phyloP scores from a whole-genome alignment of 2,888 invertebrate genomes.

The Tridacna crocea region DNA sequence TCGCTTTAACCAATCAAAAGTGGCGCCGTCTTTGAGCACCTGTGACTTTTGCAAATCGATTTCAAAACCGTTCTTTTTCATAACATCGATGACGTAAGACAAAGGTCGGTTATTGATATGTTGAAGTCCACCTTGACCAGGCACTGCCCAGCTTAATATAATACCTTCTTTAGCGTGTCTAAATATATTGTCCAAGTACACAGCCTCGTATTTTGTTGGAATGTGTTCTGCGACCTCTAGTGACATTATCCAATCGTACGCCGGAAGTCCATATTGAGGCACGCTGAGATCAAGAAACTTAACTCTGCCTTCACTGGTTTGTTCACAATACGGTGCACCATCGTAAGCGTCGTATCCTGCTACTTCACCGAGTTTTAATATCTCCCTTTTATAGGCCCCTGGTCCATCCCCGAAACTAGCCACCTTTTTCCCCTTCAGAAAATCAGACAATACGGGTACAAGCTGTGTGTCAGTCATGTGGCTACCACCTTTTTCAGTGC shows the following conservation, averaged over 20 bases:
- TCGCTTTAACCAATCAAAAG: conserved; percentile 34
- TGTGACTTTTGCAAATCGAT: conserved; percentile 35
- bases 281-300: conserved; percentile 64
- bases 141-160: conserved; percentile 61
- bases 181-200: conserved; percentile 59
- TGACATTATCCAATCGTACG: conserved; percentile 67
- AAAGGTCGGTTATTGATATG: conserved; percentile 46
- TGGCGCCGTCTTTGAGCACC: conserved; percentile 27
- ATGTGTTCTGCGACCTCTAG: conserved; percentile 69
- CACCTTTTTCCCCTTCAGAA: conserved; percentile 54
- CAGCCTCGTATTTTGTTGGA: conserved; percentile 49
- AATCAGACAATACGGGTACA: conserved; percentile 32
- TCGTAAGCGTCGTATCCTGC: conserved; percentile 61
- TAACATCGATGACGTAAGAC: conserved; percentile 36
- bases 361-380: conserved; percentile 41
- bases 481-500: conserved; percentile 41
- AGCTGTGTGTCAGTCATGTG: conserved; percentile 46
- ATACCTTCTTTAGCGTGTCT: conserved; percentile 62
- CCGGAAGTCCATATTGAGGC: conserved; percentile 65
- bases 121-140: conserved; percentile 47
- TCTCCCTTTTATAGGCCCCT: conserved; percentile 63
- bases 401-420: conserved; percentile 66
- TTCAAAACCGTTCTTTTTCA: conserved; percentile 38
- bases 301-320: conserved; percentile 59
- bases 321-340: conserved; percentile 59